Conservation (phyloP, 2,888 invertebrate genomes). For the Cantharis nigra region DNA sequence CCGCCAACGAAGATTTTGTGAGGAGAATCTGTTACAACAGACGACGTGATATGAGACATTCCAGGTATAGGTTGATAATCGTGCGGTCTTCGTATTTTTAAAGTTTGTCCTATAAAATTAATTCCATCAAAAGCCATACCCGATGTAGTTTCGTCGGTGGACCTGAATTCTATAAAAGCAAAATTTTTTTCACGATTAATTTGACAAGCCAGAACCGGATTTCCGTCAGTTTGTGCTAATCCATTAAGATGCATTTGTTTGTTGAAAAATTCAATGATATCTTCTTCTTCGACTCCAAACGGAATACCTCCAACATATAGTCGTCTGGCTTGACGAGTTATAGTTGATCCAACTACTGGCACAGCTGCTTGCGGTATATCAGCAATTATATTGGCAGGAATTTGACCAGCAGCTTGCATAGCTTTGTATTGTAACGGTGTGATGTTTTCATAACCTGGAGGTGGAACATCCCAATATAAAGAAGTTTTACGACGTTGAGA, state of each 20-base stretch:
- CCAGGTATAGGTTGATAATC: conserved; percentile 99
- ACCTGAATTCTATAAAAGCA: conserved; percentile 96
- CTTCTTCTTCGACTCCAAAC: conserved; percentile 96
- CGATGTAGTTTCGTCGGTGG: conserved; percentile 98
- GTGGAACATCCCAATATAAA: conserved; percentile 98
- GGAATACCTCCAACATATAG: conserved; percentile 98
- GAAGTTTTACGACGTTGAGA: conserved; percentile 86
- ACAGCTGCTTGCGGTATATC: conserved; percentile 93
- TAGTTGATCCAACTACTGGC: conserved; percentile 95
- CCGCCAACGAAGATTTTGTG: conserved; percentile 99
- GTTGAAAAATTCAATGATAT: conserved; percentile 99
- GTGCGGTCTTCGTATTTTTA: conserved; percentile 95
- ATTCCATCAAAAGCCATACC: conserved; percentile 99
- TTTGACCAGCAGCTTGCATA: conserved; percentile 91
- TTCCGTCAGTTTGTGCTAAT: conserved; percentile 95
- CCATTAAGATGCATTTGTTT: conserved; percentile 98
- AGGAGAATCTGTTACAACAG: conserved; percentile 94
- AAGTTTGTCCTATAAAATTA: conserved; percentile 94
- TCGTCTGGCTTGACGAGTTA: conserved; percentile 76
- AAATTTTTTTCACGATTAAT: conserved; percentile 99
- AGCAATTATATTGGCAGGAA: conserved; percentile 90
- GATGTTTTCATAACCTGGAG: conserved; percentile 96
- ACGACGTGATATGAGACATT: conserved; percentile 84
- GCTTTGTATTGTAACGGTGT: conserved; percentile 92
- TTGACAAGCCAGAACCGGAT: conserved; percentile 96